Evolutionary conservation across 37 sponge, comb jelly and placozoan genomes (phyloP).

Genomic region (Chondrosia reniformis): DNA sequence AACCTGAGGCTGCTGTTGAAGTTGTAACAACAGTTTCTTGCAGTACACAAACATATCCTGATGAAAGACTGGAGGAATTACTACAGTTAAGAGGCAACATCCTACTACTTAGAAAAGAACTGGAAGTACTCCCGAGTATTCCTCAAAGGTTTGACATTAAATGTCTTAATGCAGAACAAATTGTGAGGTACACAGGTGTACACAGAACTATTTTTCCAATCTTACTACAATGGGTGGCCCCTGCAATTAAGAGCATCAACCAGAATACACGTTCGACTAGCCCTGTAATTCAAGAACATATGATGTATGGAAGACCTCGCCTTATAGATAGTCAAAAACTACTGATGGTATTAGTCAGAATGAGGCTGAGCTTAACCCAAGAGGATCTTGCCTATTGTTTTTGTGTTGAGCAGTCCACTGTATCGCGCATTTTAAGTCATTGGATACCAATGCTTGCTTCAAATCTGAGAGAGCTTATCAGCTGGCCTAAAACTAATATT

Average conservation of each 20-base stretch:
- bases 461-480: background rate
- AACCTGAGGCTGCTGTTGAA: no score
- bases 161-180: no score
- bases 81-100: background rate
- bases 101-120: background rate
- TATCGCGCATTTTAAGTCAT: slow-evolving; percentile 3
- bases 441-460: slow-evolving; percentile 1
- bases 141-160: background rate
- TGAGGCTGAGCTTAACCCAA: slow-evolving; percentile 21
- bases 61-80: no score
- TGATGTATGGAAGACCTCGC: background rate
- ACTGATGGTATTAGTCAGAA: slow-evolving; percentile 19
- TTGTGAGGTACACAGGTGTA: slow-evolving; percentile 29
- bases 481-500: background rate
- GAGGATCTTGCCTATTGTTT: slow-evolving; percentile 19
- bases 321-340: slow-evolving; percentile 9
- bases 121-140: background rate
- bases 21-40: no score
- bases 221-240: slow-evolving; percentile 15
- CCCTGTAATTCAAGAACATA: background rate
- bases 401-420: slow-evolving; percentile 20
- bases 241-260: background rate
- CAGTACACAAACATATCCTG: no score
- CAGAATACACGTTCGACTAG: background rate
- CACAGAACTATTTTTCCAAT: background rate